A percentile compares a stretch with the other conserved stretches of the same genome.
Evolutionary conservation across 2,888 invertebrate genomes (phyloP).

Genomic region (Megalurothrips usitatus): DNA sequence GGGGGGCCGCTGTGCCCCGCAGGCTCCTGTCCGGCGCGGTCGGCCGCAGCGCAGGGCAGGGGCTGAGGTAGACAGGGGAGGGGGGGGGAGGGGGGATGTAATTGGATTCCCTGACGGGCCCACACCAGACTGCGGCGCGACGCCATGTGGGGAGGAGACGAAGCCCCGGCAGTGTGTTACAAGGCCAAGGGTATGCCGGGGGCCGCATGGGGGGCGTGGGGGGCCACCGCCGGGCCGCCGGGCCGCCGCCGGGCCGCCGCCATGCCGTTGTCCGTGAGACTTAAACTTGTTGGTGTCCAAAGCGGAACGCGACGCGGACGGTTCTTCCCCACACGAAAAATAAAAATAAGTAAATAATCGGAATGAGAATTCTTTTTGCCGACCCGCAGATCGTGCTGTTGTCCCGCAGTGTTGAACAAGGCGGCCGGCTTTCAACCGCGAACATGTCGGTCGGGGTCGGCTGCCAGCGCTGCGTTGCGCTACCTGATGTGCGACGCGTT

Average conservation of each 20-base stretch:
- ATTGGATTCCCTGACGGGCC: not conserved
- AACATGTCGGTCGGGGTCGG: too few relatives aligned
- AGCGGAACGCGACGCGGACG: too few relatives aligned
- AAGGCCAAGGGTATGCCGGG: conserved; percentile 31
- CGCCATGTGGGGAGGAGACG: conserved; percentile 32
- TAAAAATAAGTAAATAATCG: too few relatives aligned
- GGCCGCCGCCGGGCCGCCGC: not conserved
- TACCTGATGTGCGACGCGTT: too few relatives aligned
- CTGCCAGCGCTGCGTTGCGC: too few relatives aligned
- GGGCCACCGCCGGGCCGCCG: conserved; percentile 29
- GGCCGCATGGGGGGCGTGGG: conserved; percentile 33
- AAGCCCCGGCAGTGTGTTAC: conserved; percentile 32
- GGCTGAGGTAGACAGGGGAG: conserved; percentile 35
- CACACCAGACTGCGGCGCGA: not conserved
- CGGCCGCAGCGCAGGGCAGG: not conserved
- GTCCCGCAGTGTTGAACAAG: too few relatives aligned
- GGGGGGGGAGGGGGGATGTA: conserved; percentile 26
- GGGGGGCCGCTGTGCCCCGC: too few relatives aligned
- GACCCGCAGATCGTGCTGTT: too few relatives aligned
- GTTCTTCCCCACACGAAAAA: too few relatives aligned
- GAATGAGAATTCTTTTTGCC: too few relatives aligned
- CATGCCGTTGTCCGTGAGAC: not conserved
- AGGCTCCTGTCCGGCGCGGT: too few relatives aligned
- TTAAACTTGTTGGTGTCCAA: not conserved
- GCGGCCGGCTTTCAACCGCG: too few relatives aligned